phyloP scores from a whole-genome alignment of 2,797 vertebrate species.

The Manis javanica region DNA sequence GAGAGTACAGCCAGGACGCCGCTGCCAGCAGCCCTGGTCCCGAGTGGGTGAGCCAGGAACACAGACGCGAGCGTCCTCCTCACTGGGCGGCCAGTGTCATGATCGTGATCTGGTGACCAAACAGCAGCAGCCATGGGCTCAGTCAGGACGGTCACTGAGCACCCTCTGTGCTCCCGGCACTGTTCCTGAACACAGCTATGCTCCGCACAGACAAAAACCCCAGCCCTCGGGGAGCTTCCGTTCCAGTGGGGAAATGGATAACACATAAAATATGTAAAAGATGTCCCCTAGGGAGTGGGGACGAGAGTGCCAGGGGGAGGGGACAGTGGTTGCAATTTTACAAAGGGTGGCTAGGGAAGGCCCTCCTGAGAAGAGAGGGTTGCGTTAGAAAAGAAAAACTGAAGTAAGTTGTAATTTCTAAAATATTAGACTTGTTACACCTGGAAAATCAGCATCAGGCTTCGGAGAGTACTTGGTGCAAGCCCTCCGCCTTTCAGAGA shows the following conservation, averaged over 20 bases:
- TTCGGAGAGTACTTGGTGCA: not conserved
- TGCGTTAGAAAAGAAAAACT: not conserved
- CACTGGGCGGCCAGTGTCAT: rapidly evolving
- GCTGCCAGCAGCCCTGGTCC: not conserved
- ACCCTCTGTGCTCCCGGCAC: not conserved
- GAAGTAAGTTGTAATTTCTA: not conserved
- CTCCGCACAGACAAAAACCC: not conserved
- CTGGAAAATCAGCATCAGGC: not conserved
- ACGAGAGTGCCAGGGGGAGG: not conserved
- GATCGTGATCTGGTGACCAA: not conserved
- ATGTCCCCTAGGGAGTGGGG: not conserved
- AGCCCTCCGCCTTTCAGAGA: not conserved
- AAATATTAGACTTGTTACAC: not conserved
- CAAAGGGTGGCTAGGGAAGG: not conserved
- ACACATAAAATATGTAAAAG: no score
- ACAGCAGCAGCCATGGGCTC: rapidly evolving
- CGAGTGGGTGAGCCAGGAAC: not conserved
- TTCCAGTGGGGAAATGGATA: not conserved
- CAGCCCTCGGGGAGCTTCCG: not conserved
- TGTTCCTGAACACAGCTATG: not conserved
- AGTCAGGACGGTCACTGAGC: not conserved
- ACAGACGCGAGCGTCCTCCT: not conserved
- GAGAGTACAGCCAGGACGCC: not conserved
- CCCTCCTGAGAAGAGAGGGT: not conserved
- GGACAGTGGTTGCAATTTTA: not conserved